Conservation (phyloP, 1,140 invertebrate genomes). For the Drosophila persimilis region DNA sequence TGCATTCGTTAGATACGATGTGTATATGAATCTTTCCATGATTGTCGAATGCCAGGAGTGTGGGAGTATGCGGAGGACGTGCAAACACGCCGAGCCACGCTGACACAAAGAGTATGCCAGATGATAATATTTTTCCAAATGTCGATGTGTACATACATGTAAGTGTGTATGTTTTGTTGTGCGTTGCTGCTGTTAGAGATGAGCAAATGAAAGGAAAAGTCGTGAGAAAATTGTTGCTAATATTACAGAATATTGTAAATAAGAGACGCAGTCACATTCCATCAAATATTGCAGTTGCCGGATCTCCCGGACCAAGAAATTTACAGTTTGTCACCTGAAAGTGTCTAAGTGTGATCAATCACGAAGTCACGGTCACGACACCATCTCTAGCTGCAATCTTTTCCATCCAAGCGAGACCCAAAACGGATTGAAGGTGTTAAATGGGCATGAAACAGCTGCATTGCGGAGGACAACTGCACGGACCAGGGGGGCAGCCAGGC, state of each 20-base stretch:
- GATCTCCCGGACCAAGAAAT: too few species aligned
- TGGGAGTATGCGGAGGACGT: conserved; percentile 44
- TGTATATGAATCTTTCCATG: conserved; percentile 16
- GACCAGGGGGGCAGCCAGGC: conserved; percentile 29
- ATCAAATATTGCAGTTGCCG: too few species aligned
- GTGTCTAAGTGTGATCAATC: background rate
- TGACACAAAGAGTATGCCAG: conserved; percentile 59
- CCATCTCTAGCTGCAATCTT: conserved; percentile 37
- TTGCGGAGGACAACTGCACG: conserved; percentile 44
- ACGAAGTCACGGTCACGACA: background rate
- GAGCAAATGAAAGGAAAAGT: conserved; percentile 1
- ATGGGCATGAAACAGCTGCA: conserved; percentile 80
- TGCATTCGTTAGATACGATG: conserved; percentile 67
- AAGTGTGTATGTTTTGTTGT: background rate
- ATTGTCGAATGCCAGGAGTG: conserved; percentile 3
- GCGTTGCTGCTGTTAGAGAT: background rate
- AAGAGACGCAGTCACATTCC: too few species aligned
- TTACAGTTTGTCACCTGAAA: too few species aligned
- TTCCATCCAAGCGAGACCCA: conserved; percentile 31
- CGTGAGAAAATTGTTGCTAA: background rate
- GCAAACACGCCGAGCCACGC: conserved; percentile 61
- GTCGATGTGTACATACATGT: conserved; percentile 6
- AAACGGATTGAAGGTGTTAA: conserved; percentile 78
- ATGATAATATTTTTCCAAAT: conserved; percentile 71
- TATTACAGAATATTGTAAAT: background rate